Base-by-base conservation (phyloP, 1,140 invertebrate species). In the Calephelis virginiensis region DNA sequence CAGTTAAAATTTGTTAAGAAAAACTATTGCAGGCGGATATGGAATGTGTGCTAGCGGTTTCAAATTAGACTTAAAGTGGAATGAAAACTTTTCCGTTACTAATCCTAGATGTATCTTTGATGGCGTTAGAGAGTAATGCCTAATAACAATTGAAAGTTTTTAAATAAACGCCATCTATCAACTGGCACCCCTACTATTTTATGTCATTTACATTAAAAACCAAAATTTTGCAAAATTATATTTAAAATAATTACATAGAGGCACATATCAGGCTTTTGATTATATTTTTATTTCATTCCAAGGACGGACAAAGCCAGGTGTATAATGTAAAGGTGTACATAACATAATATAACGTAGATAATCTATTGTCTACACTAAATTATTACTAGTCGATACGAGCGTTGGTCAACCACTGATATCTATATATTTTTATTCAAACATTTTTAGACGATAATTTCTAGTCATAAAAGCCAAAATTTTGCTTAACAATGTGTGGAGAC, bases 211-310 rank as follows among this genome's bases (percentile, higher is more conserved):
- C 69, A 64, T 66, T 65, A 56, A 64, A 50, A 70, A 67, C 28
- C 67, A 50, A 75, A 71, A 77, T 74, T 78, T 77, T 80, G 79
- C 77, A 76, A 85, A 81, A 81, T 77, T 69, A 85, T 76, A 82
- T 82, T 82, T 73, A 68, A 81, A 82, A 78, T 80, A 71, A 82
- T 79, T 61, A 71, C 74, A 67, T 71, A 73, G 84, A 89, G 86
- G 86, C 86, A 89, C 86, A 77, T 67, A 76, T 89, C 86, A 89
- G 86, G 86, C 86, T 89, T 86, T 72, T 70, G 61, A 74, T 80
- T 72, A 77, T 53, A 47, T 63, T 47, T 47, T 47, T 45, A 65
- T 78, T 84, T 80, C 77, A 84, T 78, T 82, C 80, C 77, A 78
- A 84, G 84, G 85, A 86, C 86, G 86, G 86, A 88, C 79, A 81